Evolutionary conservation across 2,113 vertebrate species (phyloP), one percentile per base, ranked within the genome.

Genomic region (Centropristis striata): DNA sequence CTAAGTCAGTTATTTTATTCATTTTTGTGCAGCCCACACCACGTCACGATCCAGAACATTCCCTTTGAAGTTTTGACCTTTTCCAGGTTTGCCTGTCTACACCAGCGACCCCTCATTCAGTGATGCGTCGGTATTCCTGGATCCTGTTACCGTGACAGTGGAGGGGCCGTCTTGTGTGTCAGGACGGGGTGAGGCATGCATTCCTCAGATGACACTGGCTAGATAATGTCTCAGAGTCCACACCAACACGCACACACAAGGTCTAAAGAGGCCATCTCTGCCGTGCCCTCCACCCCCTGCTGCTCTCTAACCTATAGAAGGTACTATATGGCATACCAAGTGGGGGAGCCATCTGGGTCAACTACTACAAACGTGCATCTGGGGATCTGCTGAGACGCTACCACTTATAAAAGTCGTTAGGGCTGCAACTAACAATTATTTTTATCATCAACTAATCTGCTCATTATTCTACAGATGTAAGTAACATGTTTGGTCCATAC

Each of bases 191-290:
- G 90, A 86, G 86, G 86, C 84, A 72, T 23, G 71, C 90, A 93
- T 94, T 94, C 91, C 91, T 91, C 84, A 50, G 76, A 92, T 87
- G 88, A 90, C 86, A 86, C 79, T 42, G 83, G 54, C 72, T 23
- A 68, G 78, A 90, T 89, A 83, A 83, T 46, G 68, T 85, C 83
- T 87, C 77, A 21, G 44, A 36, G 71, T 70, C 78, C 78, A 83
- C 49, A 0, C 61, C 64, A 55, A 55, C 39, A 54, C 41, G 28
- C 53, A 42, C 67, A 36, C 32, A 57, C 69, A 8, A 18, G 16
- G 61, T 69, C 39, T 57, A 70, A 79, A 83, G 65, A 65, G 53
- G 78, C 39, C 68, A 50, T 51, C 53, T 21, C 16, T 28, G 70
- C 12, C 32, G 13, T n/a, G 49, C 58, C 28, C 37, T 28, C 7